Conservation (phyloP, 2,888 invertebrate genomes). For the Spodoptera picta region DNA sequence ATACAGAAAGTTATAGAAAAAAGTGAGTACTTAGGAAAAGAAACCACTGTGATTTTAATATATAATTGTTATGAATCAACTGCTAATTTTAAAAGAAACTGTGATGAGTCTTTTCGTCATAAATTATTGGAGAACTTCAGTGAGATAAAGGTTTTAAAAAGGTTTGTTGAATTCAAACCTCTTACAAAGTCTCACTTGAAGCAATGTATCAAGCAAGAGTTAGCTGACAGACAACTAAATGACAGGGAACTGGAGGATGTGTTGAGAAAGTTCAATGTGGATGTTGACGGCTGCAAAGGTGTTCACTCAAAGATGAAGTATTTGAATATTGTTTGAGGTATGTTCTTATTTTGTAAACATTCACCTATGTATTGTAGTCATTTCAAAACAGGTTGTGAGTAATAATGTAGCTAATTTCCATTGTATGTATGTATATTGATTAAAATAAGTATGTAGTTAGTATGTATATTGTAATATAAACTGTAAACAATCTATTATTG, state of each 20-base stretch:
- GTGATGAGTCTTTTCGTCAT: constrained; percentile 65
- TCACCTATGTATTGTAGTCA: constrained; percentile 14
- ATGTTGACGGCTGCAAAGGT: constrained; percentile 83
- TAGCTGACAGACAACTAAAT: constrained; percentile 57
- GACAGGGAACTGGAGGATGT: constrained; percentile 64
- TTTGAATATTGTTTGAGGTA: constrained; percentile 66
- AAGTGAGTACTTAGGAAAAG: constrained; percentile 69
- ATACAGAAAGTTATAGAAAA: constrained; percentile 71
- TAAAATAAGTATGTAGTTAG: constrained; percentile 1
- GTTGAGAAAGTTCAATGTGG: constrained; percentile 77
- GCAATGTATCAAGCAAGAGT: constrained; percentile 76
- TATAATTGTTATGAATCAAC: constrained; percentile 74
- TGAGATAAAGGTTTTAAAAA: constrained; percentile 66
- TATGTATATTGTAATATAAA: constrained; percentile 27
- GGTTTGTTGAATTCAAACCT: constrained; percentile 72
- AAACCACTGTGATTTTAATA: constrained; percentile 76
- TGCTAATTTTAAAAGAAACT: constrained; percentile 63
- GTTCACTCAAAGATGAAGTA: constrained; percentile 81
- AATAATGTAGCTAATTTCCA: constrained; percentile 10
- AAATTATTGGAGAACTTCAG: constrained; percentile 64
- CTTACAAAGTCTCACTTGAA: constrained; percentile 70
- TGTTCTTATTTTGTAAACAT: constrained; percentile 37
- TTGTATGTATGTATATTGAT: constrained; percentile 14
- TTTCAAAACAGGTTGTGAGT: constrained; percentile 1
- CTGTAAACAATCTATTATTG: constrained; percentile 15